phyloP scores from a whole-genome alignment of 1,140 invertebrate genomes.

The Caenorhabditis briggsae region DNA sequence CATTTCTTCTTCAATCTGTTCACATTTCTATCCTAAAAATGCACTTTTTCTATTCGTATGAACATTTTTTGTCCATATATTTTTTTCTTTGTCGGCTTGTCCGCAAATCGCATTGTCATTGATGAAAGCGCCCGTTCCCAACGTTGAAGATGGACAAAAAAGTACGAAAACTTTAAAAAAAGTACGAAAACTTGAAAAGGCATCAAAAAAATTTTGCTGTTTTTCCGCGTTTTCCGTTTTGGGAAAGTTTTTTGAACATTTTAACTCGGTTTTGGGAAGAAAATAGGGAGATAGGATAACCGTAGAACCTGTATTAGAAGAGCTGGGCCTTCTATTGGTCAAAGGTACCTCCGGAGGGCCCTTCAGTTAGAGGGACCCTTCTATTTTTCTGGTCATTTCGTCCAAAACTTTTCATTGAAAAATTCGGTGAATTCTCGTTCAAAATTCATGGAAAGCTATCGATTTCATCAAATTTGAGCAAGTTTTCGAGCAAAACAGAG shows the following conservation, averaged over 20 bases:
- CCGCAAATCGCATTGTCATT: neutral
- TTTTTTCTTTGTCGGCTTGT: neutral
- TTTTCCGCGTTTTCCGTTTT: neutral
- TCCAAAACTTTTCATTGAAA: no score
- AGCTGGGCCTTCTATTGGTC: no score
- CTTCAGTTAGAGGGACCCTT: no score
- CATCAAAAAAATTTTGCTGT: neutral
- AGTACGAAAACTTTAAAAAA: neutral
- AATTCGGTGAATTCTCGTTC: no score
- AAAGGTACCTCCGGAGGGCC: no score
- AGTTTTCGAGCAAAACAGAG: no score
- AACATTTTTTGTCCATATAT: neutral
- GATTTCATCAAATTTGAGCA: no score
- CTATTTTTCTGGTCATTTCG: no score
- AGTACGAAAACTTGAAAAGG: neutral
- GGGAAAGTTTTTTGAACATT: neutral
- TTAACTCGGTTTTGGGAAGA: neutral
- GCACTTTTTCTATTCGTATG: neutral
- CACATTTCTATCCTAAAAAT: no score
- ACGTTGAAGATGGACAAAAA: neutral
- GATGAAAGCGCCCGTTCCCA: constrained; percentile 30
- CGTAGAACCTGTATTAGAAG: no score
- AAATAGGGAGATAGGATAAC: no score
- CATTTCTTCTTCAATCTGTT: neutral
- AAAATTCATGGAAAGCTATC: no score